These are phyloP conservation scores for Zhuqinia jingwanae DNA, from an alignment of 2,888 invertebrate genomes.

Conservation along the genomic window DNA sequence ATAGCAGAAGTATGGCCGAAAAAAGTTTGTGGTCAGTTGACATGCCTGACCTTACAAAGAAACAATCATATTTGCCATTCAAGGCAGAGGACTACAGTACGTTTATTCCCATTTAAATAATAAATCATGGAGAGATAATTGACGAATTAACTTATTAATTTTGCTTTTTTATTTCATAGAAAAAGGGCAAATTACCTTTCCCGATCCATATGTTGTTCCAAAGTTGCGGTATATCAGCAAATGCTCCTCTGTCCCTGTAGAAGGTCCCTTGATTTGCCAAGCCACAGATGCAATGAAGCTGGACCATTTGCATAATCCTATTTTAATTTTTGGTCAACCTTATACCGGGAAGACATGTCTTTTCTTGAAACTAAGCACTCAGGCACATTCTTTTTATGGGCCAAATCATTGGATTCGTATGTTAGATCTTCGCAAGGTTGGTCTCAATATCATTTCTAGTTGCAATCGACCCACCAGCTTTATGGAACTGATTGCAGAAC, in stretches of 20 bases:
- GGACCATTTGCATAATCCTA: constrained; percentile 40
- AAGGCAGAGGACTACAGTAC: not conserved
- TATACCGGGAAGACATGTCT: constrained; percentile 38
- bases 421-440: constrained; percentile 2
- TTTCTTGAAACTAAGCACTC: not conserved
- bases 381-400: not conserved
- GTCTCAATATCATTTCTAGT: not conserved
- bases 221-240: not conserved
- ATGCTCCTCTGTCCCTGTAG: not conserved
- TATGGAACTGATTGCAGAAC: not conserved
- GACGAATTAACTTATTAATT: no score
- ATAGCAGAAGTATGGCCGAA: no score
- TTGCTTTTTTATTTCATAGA: not conserved
- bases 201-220: not conserved
- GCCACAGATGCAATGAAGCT: not conserved
- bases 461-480: not conserved
- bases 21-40: no score
- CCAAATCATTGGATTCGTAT: constrained; percentile 40
- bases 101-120: no score
- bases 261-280: not conserved
- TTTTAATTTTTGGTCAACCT: constrained; percentile 23
- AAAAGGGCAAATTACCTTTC: not conserved
- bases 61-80: not conserved
- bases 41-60: no score
- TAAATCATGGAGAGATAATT: no score